Evolutionary conservation across 2,797 vertebrate genomes (phyloP), one percentile per base, ranked within the genome.

Genomic region (Pogonophryne albipinna): DNA sequence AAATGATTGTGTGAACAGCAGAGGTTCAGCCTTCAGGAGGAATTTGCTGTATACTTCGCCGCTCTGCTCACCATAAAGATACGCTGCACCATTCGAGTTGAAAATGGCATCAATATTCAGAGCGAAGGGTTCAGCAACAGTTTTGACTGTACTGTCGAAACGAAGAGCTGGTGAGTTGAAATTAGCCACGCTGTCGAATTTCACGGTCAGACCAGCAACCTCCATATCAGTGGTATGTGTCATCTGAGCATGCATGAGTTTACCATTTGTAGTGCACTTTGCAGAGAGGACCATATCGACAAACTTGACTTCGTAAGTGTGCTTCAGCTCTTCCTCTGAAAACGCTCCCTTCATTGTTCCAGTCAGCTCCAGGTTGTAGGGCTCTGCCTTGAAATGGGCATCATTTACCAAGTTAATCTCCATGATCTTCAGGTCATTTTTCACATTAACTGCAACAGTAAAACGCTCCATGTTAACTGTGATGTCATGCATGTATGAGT

Each of bases 31-130:
- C 91, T 96, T 97, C 79, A 99, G 79, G 31, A 97, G 92, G 80
- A 98, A 93, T 88, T 97, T 98, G 90, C 95, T 97, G 78, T 97
- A 97, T 1, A 99, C 70, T 23, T 97, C 94, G 3, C 96, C 97
- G 0, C 90, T 95, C 47, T 99, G 97, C 4, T 94, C 87, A 78
- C 97, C 97, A 82, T 92, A 93, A 67, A 95, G 72, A 81, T 85
- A 34, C 46, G 96, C 65, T 65, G 76, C 94, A 63, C 96, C 96
- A 6, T 98, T 93, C 62, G 95, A 95, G 50, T 91, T 97, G 34
- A 96, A 95, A 63, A 95, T 90, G 2, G 95, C 49, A 4, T 97
- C 95, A 12, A 97, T 50, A 4, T 92, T 95, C 74, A 98, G 2
- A 27, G 75, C 83, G 85, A 97, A 97, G 0, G 98, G 98, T 19